Conservation (phyloP, 2,888 invertebrate genomes). For the Trimorus sp. region DNA sequence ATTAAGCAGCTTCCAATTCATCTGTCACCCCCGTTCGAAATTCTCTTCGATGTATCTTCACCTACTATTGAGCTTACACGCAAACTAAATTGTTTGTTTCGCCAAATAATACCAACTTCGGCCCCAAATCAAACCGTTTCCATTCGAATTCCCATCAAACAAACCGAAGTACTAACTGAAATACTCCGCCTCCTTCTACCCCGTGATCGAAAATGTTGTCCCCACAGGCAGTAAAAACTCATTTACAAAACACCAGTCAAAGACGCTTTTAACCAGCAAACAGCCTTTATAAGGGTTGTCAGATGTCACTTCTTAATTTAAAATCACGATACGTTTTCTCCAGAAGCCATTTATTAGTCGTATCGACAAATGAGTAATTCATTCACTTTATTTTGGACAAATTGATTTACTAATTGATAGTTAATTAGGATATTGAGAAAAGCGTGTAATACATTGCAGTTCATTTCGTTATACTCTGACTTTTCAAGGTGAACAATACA, state of each 20-base stretch:
- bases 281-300: neutral
- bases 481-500: too few relatives aligned
- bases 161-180: constrained; percentile 45
- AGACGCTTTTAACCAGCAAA: constrained; percentile 28
- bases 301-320: too few relatives aligned
- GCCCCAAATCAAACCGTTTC: constrained; percentile 56
- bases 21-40: constrained; percentile 40
- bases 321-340: too few relatives aligned
- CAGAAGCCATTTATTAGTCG: too few relatives aligned
- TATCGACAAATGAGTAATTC: too few relatives aligned
- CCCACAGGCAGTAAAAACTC: constrained; percentile 54
- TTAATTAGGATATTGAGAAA: too few relatives aligned
- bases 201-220: constrained; percentile 21
- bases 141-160: constrained; percentile 59
- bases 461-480: too few relatives aligned
- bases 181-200: neutral
- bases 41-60: constrained; percentile 55
- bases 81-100: constrained; percentile 58
- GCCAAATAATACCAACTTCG: constrained; percentile 60
- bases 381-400: too few relatives aligned
- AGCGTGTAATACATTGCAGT: too few relatives aligned
- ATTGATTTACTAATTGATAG: too few relatives aligned
- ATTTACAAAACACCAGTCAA: constrained; percentile 51
- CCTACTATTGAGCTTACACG: constrained; percentile 51
- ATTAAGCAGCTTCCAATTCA: constrained; percentile 55